Conservation (phyloP, 1,140 invertebrate species). For the Thaumatotibia leucotreta region DNA sequence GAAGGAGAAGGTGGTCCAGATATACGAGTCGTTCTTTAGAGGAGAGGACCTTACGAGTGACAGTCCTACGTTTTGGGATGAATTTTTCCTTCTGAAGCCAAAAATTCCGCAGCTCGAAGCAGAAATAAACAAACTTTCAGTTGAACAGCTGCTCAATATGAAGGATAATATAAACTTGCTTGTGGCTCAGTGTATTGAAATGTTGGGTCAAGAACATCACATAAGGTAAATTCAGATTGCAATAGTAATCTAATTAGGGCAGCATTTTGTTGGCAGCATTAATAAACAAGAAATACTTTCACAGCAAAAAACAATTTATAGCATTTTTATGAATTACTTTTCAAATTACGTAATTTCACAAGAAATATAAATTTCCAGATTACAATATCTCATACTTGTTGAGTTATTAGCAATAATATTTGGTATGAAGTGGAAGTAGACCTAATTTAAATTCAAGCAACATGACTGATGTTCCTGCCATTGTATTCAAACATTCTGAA, state of each 20-base stretch:
- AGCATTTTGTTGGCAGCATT: too few species aligned
- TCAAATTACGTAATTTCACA: too few species aligned
- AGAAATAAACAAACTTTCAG: constrained; percentile 89
- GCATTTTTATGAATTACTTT: too few species aligned
- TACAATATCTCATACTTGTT: too few species aligned
- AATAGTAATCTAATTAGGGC: constrained; percentile 5
- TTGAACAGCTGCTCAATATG: constrained; percentile 86
- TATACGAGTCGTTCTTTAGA: constrained; percentile 96
- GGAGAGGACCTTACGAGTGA: constrained; percentile 91
- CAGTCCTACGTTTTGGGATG: constrained; percentile 97
- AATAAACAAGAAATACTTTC: too few species aligned
- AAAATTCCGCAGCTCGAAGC: constrained; percentile 89
- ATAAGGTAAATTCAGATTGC: constrained; percentile 50
- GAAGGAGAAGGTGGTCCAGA: constrained; percentile 97
- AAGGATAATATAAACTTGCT: constrained; percentile 93
- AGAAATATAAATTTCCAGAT: too few species aligned
- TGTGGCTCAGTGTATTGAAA: constrained; percentile 90
- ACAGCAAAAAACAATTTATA: too few species aligned
- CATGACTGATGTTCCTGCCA: too few species aligned
- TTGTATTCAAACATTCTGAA: too few species aligned
- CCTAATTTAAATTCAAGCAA: too few species aligned
- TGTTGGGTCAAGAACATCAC: constrained; percentile 81
- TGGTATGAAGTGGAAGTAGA: too few species aligned
- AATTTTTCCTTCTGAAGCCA: constrained; percentile 95
- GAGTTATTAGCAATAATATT: too few species aligned